Percentiles rank a stretch among this genome's conserved stretches.
These are phyloP conservation scores for Leucophora obtusa DNA, from an alignment of 2,888 invertebrate genomes.

Conservation along the genomic window DNA sequence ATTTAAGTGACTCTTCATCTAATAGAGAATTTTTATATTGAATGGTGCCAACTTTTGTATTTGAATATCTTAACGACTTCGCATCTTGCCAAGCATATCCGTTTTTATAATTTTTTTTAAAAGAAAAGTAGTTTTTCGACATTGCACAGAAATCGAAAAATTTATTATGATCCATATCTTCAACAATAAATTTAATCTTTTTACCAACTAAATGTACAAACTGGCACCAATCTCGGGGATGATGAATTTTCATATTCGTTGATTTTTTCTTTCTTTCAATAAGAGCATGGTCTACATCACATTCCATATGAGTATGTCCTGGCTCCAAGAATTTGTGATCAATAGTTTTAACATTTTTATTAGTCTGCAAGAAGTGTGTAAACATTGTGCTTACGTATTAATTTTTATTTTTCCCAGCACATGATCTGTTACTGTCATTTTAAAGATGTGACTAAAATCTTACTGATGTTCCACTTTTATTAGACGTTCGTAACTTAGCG, in stretches of 20 bases:
- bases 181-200: background rate
- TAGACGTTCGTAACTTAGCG: too few relatives aligned
- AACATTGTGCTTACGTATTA: conserved; percentile 7
- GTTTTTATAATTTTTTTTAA: too few relatives aligned
- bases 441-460: too few relatives aligned
- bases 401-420: conserved; percentile 3
- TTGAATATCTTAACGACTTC: background rate
- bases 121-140: background rate
- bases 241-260: too few relatives aligned
- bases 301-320: too few relatives aligned
- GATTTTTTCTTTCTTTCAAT: too few relatives aligned
- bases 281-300: too few relatives aligned
- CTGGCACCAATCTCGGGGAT: too few relatives aligned
- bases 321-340: too few relatives aligned
- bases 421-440: too few relatives aligned
- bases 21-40: conserved; percentile 1
- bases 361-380: background rate
- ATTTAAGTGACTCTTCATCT: background rate
- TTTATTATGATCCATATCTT: background rate
- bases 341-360: background rate
- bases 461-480: too few relatives aligned
- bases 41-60: background rate
- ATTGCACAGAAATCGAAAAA: background rate
- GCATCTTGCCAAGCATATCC: background rate
- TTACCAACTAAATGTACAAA: too few relatives aligned